phyloP scores from a whole-genome alignment of 2,797 vertebrate genomes.

The Scyliorhinus canicula region DNA sequence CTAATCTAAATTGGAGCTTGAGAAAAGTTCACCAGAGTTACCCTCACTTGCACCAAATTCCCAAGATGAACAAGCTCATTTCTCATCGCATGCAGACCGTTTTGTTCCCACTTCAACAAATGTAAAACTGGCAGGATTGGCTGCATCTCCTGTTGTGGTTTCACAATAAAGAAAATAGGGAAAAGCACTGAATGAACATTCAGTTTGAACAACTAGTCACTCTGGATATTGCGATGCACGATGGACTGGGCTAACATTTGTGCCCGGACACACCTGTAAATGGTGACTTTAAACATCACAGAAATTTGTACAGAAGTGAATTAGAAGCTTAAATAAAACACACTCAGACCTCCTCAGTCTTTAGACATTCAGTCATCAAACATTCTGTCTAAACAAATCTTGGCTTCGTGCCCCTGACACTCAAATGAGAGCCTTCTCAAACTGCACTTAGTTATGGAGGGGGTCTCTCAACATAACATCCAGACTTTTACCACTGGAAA shows the following conservation, averaged over 20 bases:
- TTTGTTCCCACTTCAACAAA: neutral
- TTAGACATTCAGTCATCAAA: neutral
- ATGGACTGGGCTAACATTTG: neutral
- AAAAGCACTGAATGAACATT: neutral
- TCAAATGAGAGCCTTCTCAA: neutral
- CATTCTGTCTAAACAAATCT: neutral
- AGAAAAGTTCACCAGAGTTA: too few relatives aligned
- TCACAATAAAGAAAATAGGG: neutral
- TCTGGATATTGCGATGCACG: neutral
- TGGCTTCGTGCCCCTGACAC: neutral
- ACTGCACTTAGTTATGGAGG: neutral
- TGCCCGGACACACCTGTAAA: neutral
- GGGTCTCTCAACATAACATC: neutral
- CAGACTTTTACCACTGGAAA: neutral
- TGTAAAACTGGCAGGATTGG: neutral
- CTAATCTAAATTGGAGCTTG: too few relatives aligned
- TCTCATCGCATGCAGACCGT: too few relatives aligned
- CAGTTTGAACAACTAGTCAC: neutral
- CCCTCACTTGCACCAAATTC: too few relatives aligned
- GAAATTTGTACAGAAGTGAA: neutral
- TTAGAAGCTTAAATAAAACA: neutral
- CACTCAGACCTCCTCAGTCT: too few relatives aligned
- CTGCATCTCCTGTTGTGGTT: neutral
- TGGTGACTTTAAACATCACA: neutral
- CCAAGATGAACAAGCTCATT: too few relatives aligned